phyloP scores from a whole-genome alignment of 2,797 vertebrate genomes.

The Discoglossus pictus region DNA sequence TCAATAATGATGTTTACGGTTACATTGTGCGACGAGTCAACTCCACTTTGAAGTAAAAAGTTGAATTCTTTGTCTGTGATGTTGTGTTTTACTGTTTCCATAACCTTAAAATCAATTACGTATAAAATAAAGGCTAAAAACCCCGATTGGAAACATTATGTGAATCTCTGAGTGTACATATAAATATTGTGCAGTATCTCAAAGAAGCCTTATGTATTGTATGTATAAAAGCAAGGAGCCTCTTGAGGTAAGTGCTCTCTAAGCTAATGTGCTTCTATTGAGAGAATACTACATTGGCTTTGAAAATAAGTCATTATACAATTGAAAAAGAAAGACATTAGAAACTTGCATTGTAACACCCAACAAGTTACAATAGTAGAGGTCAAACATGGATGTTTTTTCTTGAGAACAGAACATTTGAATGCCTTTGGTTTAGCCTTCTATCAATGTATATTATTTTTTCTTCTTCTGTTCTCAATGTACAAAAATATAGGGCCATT shows the following conservation, averaged over 20 bases:
- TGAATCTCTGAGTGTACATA: too few relatives aligned
- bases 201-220: conserved; percentile 8
- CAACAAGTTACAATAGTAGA: conserved; percentile 65
- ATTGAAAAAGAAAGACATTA: conserved; percentile 59
- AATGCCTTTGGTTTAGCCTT: conserved; percentile 62
- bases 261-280: conserved; percentile 69
- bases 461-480: too few relatives aligned
- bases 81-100: too few relatives aligned
- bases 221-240: conserved; percentile 66
- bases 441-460: conserved; percentile 37
- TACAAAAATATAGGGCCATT: conserved; percentile 58
- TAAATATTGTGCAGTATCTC: too few relatives aligned
- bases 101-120: too few relatives aligned
- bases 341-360: conserved; percentile 61
- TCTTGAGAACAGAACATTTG: conserved; percentile 60
- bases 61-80: too few relatives aligned
- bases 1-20: too few relatives aligned
- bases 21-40: too few relatives aligned
- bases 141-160: too few relatives aligned
- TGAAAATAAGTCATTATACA: conserved; percentile 46
- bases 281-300: conserved; percentile 68
- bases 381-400: conserved; percentile 77
- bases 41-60: too few relatives aligned
- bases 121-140: too few relatives aligned
- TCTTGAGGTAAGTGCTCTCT: conserved; percentile 78